phyloP scores from a whole-genome alignment of 2,888 invertebrate genomes.

The Caenorhabditis becei region DNA sequence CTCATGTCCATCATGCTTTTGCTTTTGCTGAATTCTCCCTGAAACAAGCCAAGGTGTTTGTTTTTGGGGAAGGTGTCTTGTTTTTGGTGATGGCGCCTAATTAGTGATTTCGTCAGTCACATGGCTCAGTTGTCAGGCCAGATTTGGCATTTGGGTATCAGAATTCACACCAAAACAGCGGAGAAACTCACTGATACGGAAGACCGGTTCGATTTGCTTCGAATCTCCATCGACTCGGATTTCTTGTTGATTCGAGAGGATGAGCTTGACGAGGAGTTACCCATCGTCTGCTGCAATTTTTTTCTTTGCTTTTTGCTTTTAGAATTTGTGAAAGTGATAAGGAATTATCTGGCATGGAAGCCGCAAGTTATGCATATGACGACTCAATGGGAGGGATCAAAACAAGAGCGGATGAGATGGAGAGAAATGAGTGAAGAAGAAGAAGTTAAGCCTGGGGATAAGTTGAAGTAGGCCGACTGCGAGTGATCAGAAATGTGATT shows the following conservation, averaged over 20 bases:
- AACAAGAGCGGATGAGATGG: background rate
- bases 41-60: constrained; percentile 14
- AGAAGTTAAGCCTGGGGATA: constrained; percentile 1
- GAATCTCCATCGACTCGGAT: constrained; percentile 62
- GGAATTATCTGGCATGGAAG: constrained; percentile 8
- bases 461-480: too few species aligned
- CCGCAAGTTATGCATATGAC: constrained; percentile 28
- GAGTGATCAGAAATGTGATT: background rate
- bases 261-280: constrained; percentile 62
- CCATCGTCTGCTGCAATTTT: constrained; percentile 41
- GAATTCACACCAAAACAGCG: too few species aligned
- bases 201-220: constrained; percentile 44
- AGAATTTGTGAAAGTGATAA: background rate
- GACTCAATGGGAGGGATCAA: constrained; percentile 4
- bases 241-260: constrained; percentile 54
- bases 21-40: constrained; percentile 61
- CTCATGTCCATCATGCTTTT: constrained; percentile 66
- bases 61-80: background rate
- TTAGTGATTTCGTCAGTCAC: background rate
- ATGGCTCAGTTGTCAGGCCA: too few species aligned
- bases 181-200: constrained; percentile 29
- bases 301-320: background rate
- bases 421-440: background rate
- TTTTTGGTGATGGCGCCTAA: background rate
- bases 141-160: too few species aligned